Base-by-base conservation (phyloP, 2,113 vertebrate species). In the Phrynosoma platyrhinos region DNA sequence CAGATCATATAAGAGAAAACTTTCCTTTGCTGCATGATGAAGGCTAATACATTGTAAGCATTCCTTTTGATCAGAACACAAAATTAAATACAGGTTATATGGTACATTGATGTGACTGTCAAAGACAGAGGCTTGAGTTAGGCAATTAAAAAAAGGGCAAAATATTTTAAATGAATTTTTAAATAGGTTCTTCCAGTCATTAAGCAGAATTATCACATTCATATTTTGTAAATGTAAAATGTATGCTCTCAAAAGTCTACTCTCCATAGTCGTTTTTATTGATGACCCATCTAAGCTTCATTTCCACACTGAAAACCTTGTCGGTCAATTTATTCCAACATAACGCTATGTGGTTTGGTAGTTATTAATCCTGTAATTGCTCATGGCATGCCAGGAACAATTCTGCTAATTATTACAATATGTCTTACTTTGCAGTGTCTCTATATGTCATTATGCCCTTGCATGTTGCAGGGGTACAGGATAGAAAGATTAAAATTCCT, bases 351-450 rank as follows among this genome's bases (percentile, higher is more conserved):
- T 96, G 94, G 91, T 90, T 91, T 93, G 92, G 84, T 97, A 93
- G 93, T 96, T 97, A 97, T 97, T 96, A 97, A 96, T 96, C 91
- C 96, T 96, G 95, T 96, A 96, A 97, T 97, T 97, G 96, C 96
- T 97, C 96, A 95, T 64, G 91, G 91, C 91, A 95, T 96, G 96
- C 96, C 95, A 97, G 94, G 90, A 97, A 97, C 97, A 96, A 97
- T 97, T 97, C 95, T 93, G 91, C 93, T 97, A 97, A 97, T 97
- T 97, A 97, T 97, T 95, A 95, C 91, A 95, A 96, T 97, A 97
- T 94, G 95, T 97, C 96, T 97, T 97, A 95, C 94, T 97, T 97
- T 95, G 88, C 94, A 84, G 68, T 93, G 91, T 88, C 94, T 93
- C 89, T 94, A 58, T 94, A 90, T 95, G 92, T 96, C 94, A 96